Evolutionary conservation across 2,797 vertebrate genomes (phyloP), one percentile per base, ranked within the genome.

Genomic region (Falco peregrinus): DNA sequence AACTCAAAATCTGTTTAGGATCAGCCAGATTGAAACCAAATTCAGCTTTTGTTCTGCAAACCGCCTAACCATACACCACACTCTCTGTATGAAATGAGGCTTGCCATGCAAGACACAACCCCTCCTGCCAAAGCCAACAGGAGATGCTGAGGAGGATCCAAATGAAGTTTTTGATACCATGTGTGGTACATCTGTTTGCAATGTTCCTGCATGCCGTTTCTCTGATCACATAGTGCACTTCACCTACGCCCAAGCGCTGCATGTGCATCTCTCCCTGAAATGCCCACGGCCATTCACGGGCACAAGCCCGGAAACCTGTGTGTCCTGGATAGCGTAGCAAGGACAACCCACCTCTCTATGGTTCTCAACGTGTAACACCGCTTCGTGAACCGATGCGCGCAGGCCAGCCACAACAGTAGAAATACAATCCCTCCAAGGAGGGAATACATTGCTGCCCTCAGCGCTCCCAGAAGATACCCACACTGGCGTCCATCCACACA

Each of bases 21-120:
- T 95, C 89, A 95, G 87, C 85, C 82, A 75, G 11, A 84, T 29
- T 48, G 80, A 97, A 95, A 92, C 80, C 80, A 88, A 96, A 70
- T 19, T 95, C 68, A 74, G 91, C 45, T 93, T 93, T 93, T 94
- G 85, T 87, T 91, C 88, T 77, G 91, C 88, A 86, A 61, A 87
- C 75, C 21, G 59, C 91, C 87, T 75, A 48, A 59, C 90, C 50
- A 47, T 67, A 41, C 13, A 3, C 86, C 88, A 9, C 9, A 4
- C 51, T 47, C 84, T 76, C 71, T 87, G 20, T 56, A 64, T 8
- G 74, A 84, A 74, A 54, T 0, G 18, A 86, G 69, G 45, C 60
- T 67, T 64, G 78, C 80, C 95, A 92, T 93, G 92, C 74, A 45
- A 92, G 84, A 89, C 13, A 64, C 57, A 85, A 51, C 74, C 51